These are phyloP conservation scores for Bradypus variegatus DNA, from an alignment of 2,797 vertebrate genomes.

Conservation along the genomic window DNA sequence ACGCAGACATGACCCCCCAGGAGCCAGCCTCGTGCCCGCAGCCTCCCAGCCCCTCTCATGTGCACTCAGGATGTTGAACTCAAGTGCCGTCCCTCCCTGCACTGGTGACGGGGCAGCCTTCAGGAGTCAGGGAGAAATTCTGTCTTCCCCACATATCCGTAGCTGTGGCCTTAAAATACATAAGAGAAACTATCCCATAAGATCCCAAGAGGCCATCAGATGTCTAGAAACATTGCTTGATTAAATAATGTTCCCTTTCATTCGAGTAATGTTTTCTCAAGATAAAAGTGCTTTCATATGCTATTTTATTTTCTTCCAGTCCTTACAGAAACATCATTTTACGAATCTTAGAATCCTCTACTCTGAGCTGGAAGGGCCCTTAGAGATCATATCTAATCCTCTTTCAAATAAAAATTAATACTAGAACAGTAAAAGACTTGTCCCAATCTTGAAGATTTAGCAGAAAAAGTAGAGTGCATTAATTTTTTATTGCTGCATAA, in stretches of 20 bases:
- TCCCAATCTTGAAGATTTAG: not conserved
- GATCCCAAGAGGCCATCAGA: not conserved
- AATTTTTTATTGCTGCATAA: not conserved
- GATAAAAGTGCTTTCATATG: not conserved
- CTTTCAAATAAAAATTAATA: conserved; percentile 17
- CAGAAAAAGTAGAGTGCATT: not conserved
- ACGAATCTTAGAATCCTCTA: not conserved
- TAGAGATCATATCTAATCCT: not conserved
- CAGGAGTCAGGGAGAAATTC: not conserved
- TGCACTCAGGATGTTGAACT: not conserved
- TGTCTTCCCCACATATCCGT: not conserved
- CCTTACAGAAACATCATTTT: not conserved
- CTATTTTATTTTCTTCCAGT: not conserved
- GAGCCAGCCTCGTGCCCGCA: not conserved
- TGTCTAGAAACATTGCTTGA: not conserved
- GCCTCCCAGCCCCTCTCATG: too few relatives aligned
- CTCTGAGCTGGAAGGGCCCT: not conserved
- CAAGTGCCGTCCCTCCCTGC: not conserved
- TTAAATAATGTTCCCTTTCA: not conserved
- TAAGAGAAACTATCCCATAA: not conserved
- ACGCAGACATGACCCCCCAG: not conserved
- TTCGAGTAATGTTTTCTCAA: conserved; percentile 7
- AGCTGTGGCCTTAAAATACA: not conserved
- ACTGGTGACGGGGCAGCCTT: too few relatives aligned
- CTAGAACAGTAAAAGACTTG: not conserved